A percentile compares a stretch with the other conserved stretches of the same genome.
These are phyloP conservation scores for Trinorchestia longiramus DNA, from an alignment of 1,140 invertebrate genomes.

Conservation along the genomic window DNA sequence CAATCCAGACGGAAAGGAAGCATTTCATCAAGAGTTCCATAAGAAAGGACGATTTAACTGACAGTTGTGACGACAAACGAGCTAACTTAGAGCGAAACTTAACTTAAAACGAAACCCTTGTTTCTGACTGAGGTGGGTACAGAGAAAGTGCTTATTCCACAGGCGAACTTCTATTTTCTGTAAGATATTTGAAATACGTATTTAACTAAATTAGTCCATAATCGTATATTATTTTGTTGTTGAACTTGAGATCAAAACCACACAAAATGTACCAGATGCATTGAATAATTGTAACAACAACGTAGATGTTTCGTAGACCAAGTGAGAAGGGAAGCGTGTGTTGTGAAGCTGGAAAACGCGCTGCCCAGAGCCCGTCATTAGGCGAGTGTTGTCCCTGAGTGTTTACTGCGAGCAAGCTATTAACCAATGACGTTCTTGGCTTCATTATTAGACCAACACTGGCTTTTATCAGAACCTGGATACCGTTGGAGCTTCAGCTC, in stretches of 20 bases:
- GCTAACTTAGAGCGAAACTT: background rate
- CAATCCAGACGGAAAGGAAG: background rate
- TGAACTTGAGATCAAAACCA: background rate
- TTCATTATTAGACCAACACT: background rate
- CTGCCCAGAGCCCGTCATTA: background rate
- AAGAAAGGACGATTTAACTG: background rate
- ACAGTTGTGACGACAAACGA: slow-evolving; percentile 14
- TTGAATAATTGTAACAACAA: background rate
- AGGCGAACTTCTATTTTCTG: background rate
- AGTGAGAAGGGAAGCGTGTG: background rate
- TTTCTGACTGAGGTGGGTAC: background rate
- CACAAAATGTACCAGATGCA: background rate
- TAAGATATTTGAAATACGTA: background rate
- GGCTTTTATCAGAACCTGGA: background rate
- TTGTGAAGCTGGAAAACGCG: background rate
- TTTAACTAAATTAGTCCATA: background rate
- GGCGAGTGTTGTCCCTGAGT: background rate
- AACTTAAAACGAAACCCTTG: background rate
- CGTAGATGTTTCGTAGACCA: background rate
- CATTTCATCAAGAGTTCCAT: background rate
- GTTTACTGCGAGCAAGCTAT: background rate
- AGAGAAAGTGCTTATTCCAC: background rate
- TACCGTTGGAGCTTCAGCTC: background rate
- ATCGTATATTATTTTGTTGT: background rate
- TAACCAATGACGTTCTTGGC: background rate